A percentile compares a stretch with the other conserved stretches of the same genome.
These are phyloP conservation scores for Drosophila cyrtoloma DNA, from an alignment of 2,888 invertebrate species.

Conservation along the genomic window DNA sequence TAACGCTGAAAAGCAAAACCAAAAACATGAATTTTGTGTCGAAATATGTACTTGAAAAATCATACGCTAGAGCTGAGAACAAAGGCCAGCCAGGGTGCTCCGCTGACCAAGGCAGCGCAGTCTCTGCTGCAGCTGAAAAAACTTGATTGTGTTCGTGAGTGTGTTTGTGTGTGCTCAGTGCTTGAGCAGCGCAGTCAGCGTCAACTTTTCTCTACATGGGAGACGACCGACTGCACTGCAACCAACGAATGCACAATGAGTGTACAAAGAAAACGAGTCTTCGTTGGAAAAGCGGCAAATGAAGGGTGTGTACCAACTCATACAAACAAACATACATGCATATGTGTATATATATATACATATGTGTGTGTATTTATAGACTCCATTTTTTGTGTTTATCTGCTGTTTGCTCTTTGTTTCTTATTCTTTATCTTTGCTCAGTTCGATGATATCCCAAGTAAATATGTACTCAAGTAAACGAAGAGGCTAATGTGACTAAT, in stretches of 20 bases:
- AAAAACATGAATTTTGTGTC: conserved; percentile 21
- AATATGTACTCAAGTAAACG: conserved; percentile 13
- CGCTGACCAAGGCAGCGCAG: conserved; percentile 57
- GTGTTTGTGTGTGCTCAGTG: conserved; percentile 8
- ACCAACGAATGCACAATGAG: conserved; percentile 50
- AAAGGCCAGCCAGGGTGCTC: conserved; percentile 66
- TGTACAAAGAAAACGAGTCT: conserved; percentile 72
- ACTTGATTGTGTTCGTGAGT: conserved; percentile 55
- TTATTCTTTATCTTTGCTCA: conserved; percentile 26
- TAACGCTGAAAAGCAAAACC: background rate
- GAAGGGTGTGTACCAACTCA: conserved; percentile 65
- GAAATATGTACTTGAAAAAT: conserved; percentile 22
- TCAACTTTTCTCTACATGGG: conserved; percentile 67
- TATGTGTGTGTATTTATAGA: conserved; percentile 49
- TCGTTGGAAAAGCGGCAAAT: conserved; percentile 51
- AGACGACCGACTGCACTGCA: conserved; percentile 41
- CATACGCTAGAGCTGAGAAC: conserved; percentile 33
- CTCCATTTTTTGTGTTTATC: conserved; percentile 41
- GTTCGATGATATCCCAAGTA: conserved; percentile 20
- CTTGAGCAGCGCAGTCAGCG: conserved; percentile 53
- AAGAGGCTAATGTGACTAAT: conserved; percentile 27
- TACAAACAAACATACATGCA: conserved; percentile 10
- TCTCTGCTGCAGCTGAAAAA: conserved; percentile 51
- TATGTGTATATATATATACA: background rate
- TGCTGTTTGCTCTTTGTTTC: conserved; percentile 32